Base-by-base conservation (phyloP, 2,888 invertebrate genomes). In the Epistrophe eligans region DNA sequence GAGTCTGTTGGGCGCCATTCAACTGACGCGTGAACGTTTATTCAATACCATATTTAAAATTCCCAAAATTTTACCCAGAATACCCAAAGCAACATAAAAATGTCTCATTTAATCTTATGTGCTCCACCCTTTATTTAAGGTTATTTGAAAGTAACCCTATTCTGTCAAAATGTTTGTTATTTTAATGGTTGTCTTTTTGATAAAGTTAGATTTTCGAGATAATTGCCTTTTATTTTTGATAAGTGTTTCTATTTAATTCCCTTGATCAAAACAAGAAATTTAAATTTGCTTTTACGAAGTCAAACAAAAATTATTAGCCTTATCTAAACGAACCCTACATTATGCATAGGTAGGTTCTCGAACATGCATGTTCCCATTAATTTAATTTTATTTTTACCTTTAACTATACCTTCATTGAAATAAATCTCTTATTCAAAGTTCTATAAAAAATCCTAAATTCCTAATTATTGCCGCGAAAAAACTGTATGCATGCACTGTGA, bases 391-490 rank as follows among this genome's bases (percentile, higher is more conserved):
- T 24, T 24, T 24, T 11, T 28, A 28, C 4, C 40, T n/a, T n/a
- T 17, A 38, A 48, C 9, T 11, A 52, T 45, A 28, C 1, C 24
- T 24, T 24, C 24, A 24, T 1, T 24, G 19, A 43, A 38, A 38
- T 28, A 55, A 55, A 38, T 57, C 35, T 55, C 5, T n/a, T 8
- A 72, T 45, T 60, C 4, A 48, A 48, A 77, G 62, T 57, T 40
- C 17, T 50, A n/a, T 52, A 76, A 76, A 24, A 76, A 24, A 24
- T 64, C 43, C 71, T 62, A 55, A 55, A 55, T 32, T 55, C 55
- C 15, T 84, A 84, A 84, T 80, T 84, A 83, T 57, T 48, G 55
- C 45, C 55, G n/a, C 38, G 13, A 55, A 55, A 45, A 57, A 70
- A 15, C 17, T 19, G n/a, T n/a, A n/a, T 32, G 0, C 32, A 13